Evolutionary conservation across 35 echinoderm and acorn worm genomes (phyloP).

Genomic region (Apostichopus californicus): DNA sequence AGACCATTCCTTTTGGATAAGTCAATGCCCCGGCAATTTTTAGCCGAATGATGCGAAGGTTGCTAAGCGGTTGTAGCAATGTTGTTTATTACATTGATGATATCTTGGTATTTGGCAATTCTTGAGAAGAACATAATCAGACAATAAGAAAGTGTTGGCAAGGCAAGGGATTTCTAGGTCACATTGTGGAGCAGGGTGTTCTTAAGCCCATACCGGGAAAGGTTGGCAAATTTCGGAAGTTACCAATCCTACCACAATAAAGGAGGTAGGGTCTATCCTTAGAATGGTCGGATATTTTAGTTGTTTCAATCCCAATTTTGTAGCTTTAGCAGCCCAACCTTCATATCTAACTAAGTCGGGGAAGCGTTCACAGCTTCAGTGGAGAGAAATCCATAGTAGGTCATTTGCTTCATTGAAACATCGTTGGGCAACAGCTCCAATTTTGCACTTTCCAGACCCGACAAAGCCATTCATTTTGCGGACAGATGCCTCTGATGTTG

Average conservation of each 20-base stretch:
- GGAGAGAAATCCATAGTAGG: slow-evolving; percentile 38
- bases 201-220: neutral
- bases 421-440: slow-evolving; percentile 7
- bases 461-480: slow-evolving; percentile 24
- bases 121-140: slow-evolving; percentile 20
- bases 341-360: slow-evolving; percentile 46
- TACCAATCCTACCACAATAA: slow-evolving; percentile 21
- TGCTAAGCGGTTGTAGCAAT: no score
- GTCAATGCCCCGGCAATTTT: slow-evolving; percentile 24
- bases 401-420: slow-evolving; percentile 27
- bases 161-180: slow-evolving; percentile 1
- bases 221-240: neutral
- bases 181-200: neutral
- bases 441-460: slow-evolving; percentile 29
- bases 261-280: slow-evolving; percentile 42
- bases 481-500: slow-evolving; percentile 27
- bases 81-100: slow-evolving; percentile 4
- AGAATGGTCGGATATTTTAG: slow-evolving; percentile 17
- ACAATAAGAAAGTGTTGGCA: neutral
- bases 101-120: neutral
- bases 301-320: no score
- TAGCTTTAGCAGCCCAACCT: neutral
- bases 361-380: neutral
- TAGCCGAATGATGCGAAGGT: neutral
- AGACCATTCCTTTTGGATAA: neutral